phyloP scores from a whole-genome alignment of 1,140 invertebrate genomes.

The Campoletis sonorensis region DNA sequence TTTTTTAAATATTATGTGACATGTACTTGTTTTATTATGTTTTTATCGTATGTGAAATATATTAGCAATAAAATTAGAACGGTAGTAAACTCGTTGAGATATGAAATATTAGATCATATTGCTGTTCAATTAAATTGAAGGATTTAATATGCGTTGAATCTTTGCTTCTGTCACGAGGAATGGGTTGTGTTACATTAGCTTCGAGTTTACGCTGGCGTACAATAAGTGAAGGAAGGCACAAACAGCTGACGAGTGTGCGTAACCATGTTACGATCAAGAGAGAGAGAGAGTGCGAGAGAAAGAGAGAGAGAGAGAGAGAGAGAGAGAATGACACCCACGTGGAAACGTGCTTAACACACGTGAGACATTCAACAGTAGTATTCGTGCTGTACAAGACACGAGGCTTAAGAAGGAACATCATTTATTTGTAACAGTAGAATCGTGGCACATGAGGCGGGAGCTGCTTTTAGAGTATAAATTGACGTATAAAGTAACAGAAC shows the following conservation, averaged over 20 bases:
- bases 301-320: background rate
- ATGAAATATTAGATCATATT: too few species aligned
- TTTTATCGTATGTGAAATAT: too few species aligned
- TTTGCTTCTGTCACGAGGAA: too few species aligned
- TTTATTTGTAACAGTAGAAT: background rate
- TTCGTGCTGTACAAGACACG: background rate
- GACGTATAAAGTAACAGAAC: background rate
- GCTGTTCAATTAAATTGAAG: too few species aligned
- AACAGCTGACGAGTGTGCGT: constrained; percentile 6
- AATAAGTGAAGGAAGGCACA: background rate
- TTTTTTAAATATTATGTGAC: too few species aligned
- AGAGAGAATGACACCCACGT: background rate
- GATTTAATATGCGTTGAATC: background rate
- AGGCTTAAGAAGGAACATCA: background rate
- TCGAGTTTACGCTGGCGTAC: background rate
- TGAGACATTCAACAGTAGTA: background rate
- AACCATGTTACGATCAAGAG: background rate
- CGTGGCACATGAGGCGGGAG: background rate
- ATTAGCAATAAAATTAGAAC: too few species aligned
- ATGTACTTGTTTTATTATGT: too few species aligned
- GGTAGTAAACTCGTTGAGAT: too few species aligned
- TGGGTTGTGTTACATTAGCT: background rate
- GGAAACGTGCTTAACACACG: constrained; percentile 10
- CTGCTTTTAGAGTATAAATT: background rate
- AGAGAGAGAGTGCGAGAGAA: too few species aligned